Percentiles rank a stretch among this genome's conserved stretches.
Conservation (phyloP, 2,113 vertebrate genomes). For the Glaucidium brasilianum region DNA sequence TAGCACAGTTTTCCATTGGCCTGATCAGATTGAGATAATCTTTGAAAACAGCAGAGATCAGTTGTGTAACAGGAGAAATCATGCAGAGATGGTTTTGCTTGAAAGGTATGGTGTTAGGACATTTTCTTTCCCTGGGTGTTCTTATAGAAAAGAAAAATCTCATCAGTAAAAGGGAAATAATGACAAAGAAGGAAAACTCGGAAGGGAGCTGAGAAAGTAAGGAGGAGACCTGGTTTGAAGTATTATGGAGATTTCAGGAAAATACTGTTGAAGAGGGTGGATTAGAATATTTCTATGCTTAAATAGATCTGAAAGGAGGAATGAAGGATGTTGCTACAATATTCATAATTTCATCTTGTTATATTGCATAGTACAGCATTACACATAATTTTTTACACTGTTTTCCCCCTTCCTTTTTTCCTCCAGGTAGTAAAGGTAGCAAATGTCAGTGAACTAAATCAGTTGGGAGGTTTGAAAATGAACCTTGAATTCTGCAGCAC, state of each 20-base stretch:
- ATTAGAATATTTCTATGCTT: neutral
- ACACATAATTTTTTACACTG: neutral
- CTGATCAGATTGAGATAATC: constrained; percentile 73
- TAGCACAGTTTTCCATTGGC: constrained; percentile 84
- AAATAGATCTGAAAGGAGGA: neutral
- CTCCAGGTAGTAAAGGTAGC: neutral
- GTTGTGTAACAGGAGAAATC: constrained; percentile 56
- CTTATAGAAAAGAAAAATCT: neutral
- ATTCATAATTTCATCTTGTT: neutral
- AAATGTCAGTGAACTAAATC: neutral
- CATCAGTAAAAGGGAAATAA: neutral
- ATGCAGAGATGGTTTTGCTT: constrained; percentile 70
- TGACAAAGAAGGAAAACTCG: neutral
- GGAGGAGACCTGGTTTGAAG: neutral
- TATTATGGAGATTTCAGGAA: neutral
- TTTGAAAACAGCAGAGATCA: constrained; percentile 73
- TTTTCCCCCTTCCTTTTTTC: neutral
- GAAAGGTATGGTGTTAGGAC: constrained; percentile 72
- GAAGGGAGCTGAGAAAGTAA: neutral
- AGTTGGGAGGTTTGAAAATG: neutral
- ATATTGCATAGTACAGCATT: neutral
- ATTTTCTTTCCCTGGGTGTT: neutral
- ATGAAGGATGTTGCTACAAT: neutral
- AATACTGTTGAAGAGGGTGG: neutral
- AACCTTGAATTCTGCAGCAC: neutral